Evolutionary conservation across 2,113 vertebrate genomes (phyloP), one percentile per base, ranked within the genome.

Genomic region (Mohoua ochrocephala): DNA sequence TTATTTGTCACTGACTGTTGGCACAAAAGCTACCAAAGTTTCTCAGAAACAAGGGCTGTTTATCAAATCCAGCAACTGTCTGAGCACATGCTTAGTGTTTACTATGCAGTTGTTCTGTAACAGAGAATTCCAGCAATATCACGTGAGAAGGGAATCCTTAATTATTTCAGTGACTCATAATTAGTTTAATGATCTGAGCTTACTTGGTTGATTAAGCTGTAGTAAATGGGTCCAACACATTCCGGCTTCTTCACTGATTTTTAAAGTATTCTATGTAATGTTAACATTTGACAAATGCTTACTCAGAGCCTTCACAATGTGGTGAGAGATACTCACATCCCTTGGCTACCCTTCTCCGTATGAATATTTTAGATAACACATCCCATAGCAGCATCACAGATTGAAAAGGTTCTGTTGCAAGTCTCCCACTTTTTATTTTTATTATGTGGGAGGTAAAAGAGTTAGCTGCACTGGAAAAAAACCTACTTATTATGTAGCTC

Each of bases 171-270:
- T 4, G 3, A 49, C 81, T 95, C 52, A 37, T 91, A 91, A 93
- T 95, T 94, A 86, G 73, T 86, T 95, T 93, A 78, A 96, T 64
- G 44, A 91, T 81, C 70, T 87, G 78, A 91, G 45, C 17, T 81
- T 73, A 45, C 35, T 91, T 95, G 63, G 44, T 70, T 96, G 80
- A 89, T 90, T 93, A 94, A 41, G 57, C 50, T 77, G 47, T 61
- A n/a, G 31, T 54, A 90, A 94, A 56, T 41, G 21, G 23, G 31
- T 90, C 44, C 84, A 83, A 87, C 28, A 20, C 7, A 11, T 61
- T 81, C 64, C 82, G 77, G 41, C 54, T 91, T 85, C 69, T 84
- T 87, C 35, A 78, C 0, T 69, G 71, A 84, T 91, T 94, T 96
- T 89, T 84, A 8, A 91, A 95, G 41, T 59, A 73, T 45, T 87